phyloP scores from a whole-genome alignment of 2,888 invertebrate species.

The Drepanosiphum platanoidis region DNA sequence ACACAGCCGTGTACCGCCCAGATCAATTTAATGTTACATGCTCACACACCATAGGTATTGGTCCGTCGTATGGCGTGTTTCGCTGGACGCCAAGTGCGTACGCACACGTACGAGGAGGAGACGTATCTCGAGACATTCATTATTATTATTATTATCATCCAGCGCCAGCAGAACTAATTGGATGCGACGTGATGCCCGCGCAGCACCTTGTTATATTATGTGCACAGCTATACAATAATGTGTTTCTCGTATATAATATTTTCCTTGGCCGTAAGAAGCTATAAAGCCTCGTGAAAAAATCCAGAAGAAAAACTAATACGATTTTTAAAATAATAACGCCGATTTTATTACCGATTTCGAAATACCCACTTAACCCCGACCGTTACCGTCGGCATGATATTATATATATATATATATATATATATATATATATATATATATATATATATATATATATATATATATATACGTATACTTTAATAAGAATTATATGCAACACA shows the following conservation, averaged over 20 bases:
- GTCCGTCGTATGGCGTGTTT: background rate
- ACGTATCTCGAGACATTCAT: background rate
- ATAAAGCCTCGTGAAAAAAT: background rate
- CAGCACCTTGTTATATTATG: slow-evolving; percentile 23
- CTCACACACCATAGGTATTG: background rate
- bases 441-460: no score
- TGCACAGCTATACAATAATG: background rate
- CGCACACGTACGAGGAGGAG: background rate
- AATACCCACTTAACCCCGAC: background rate
- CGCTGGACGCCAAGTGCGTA: background rate
- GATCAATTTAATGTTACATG: no score
- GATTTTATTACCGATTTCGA: no score
- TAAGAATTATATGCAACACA: no score
- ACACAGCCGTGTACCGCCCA: background rate
- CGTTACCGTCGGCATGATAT: no score
- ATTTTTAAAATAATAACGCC: background rate
- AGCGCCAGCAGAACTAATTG: slow-evolving; percentile 56
- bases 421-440: no score
- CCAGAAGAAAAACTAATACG: background rate
- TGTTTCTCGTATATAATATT: background rate
- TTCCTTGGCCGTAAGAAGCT: background rate
- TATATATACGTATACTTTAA: no score
- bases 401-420: no score
- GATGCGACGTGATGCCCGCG: slow-evolving; percentile 37
- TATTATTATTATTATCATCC: slow-evolving; percentile 36